Evolutionary conservation across 2,113 vertebrate genomes (phyloP).

Genomic region (Coreoperca whiteheadi): DNA sequence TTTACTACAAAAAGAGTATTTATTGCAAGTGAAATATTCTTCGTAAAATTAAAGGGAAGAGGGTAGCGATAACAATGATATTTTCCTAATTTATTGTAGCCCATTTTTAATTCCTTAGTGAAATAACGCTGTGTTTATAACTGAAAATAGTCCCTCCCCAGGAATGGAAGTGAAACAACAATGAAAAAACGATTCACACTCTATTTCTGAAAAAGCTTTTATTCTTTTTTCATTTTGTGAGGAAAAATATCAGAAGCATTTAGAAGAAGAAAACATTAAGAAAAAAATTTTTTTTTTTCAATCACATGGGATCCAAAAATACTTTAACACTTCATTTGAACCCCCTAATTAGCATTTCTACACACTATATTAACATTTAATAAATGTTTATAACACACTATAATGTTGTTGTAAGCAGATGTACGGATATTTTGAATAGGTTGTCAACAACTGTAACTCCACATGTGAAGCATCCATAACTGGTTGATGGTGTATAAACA

Average conservation of each 20-base stretch:
- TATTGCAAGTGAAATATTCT: background rate
- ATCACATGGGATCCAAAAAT: background rate
- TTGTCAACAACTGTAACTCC: background rate
- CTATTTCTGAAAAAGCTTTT: background rate
- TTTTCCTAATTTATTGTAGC: background rate
- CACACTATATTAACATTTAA: background rate
- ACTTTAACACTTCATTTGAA: background rate
- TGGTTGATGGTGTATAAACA: background rate
- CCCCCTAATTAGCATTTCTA: background rate
- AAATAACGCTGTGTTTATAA: background rate
- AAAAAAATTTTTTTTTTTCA: background rate
- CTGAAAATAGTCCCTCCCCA: background rate
- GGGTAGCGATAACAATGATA: fast-evolving
- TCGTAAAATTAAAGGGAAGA: background rate
- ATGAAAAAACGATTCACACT: background rate
- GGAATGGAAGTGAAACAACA: background rate
- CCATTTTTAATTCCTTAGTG: background rate
- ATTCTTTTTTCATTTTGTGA: background rate
- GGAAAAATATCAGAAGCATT: background rate
- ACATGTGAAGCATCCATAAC: background rate
- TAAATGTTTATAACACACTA: background rate
- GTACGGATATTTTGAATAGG: background rate
- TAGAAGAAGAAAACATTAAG: background rate
- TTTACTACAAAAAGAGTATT: background rate
- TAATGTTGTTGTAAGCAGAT: background rate